Conservation (phyloP, 2,113 vertebrate genomes). For the Ageneiosus marmoratus region DNA sequence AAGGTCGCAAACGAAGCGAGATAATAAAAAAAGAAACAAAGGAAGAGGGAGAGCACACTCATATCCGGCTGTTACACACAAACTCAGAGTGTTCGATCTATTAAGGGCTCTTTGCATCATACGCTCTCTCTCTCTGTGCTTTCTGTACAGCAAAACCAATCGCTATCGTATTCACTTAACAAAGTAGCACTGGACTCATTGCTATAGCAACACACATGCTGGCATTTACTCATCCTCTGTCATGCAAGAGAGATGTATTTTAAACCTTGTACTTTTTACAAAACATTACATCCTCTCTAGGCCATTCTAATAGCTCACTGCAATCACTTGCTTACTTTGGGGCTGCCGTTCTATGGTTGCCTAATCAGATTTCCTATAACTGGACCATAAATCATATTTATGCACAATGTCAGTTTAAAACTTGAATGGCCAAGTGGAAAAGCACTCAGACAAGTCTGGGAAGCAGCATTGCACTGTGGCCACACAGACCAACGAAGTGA, state of each 20-base stretch:
- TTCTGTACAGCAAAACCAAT: conserved; percentile 29
- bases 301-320: conserved; percentile 18
- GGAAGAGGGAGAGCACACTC: neutral
- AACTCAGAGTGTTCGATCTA: conserved; percentile 11
- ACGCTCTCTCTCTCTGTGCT: conserved; percentile 13
- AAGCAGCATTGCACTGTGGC: neutral
- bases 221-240: conserved; percentile 9
- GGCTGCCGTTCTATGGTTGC: neutral
- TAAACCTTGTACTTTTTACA: conserved; percentile 19
- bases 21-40: conserved; percentile 22
- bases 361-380: conserved; percentile 35
- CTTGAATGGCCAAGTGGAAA: neutral
- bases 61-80: conserved; percentile 14
- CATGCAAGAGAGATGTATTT: conserved; percentile 16
- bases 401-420: neutral
- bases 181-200: conserved; percentile 27
- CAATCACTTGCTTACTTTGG: conserved; percentile 34
- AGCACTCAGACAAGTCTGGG: neutral
- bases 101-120: conserved; percentile 5
- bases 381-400: conserved; percentile 26
- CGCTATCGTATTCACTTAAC: conserved; percentile 17
- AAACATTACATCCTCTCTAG: conserved; percentile 35
- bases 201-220: conserved; percentile 28
- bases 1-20: conserved; percentile 12
- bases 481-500: neutral